Conservation (phyloP, 1,140 invertebrate genomes). For the Drosophila nigrodunni region DNA sequence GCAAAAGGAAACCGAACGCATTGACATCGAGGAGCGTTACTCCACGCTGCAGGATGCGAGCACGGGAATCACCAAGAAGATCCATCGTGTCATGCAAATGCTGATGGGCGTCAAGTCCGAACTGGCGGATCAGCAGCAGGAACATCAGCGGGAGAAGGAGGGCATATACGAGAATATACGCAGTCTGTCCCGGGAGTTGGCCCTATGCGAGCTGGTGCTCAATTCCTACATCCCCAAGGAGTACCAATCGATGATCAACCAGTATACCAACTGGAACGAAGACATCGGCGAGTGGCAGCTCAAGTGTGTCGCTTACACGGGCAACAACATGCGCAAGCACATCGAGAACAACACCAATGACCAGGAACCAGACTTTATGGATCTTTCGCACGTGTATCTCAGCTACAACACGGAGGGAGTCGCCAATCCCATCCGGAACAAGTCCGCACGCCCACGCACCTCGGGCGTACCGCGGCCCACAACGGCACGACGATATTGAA, state of each 20-base stretch:
- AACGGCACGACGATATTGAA: conserved; percentile 82
- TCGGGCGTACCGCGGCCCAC: conserved; percentile 82
- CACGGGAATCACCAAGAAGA: conserved; percentile 95
- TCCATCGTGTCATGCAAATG: conserved; percentile 94
- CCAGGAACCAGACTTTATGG: conserved; percentile 82
- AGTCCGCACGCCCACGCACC: conserved; percentile 77
- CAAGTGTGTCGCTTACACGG: conserved; percentile 98
- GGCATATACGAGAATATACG: conserved; percentile 96
- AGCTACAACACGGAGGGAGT: conserved; percentile 82
- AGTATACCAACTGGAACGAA: conserved; percentile 98
- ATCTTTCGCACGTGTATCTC: conserved; percentile 83
- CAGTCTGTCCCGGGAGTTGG: conserved; percentile 95
- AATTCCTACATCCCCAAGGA: conserved; percentile 96
- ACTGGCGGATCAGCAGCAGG: conserved; percentile 94
- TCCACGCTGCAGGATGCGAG: conserved; percentile 97
- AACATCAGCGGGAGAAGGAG: conserved; percentile 98
- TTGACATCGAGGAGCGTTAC: conserved; percentile 98
- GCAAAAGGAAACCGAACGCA: conserved; percentile 95
- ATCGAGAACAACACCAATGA: conserved; percentile 70
- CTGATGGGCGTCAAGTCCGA: conserved; percentile 94
- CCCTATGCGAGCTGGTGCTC: conserved; percentile 93
- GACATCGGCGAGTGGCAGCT: conserved; percentile 99
- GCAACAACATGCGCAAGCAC: conserved; percentile 97
- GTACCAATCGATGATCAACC: conserved; percentile 96
- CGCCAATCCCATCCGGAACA: conserved; percentile 72